Conservation (phyloP, 2,888 invertebrate genomes). For the Hirtodrosophila histrioides region DNA sequence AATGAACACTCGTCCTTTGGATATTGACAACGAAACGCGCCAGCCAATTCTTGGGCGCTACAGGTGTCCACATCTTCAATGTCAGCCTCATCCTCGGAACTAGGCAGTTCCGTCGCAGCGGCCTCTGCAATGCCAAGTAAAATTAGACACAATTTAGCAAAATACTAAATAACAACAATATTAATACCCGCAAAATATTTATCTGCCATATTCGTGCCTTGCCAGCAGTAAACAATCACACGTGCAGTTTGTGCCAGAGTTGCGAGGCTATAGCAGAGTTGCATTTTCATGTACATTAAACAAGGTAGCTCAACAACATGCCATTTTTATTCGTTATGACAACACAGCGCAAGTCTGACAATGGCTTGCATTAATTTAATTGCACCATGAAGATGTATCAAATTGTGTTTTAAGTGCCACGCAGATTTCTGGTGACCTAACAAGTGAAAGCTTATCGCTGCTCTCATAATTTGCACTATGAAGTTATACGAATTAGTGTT, state of each 20-base stretch:
- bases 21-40: conserved; percentile 75
- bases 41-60: conserved; percentile 66
- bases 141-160: too few relatives aligned
- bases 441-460: too few relatives aligned
- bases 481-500: too few relatives aligned
- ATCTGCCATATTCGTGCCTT: conserved; percentile 49
- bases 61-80: conserved; percentile 81
- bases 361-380: too few relatives aligned
- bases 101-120: conserved; percentile 27
- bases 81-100: conserved; percentile 72
- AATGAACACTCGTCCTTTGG: conserved; percentile 85
- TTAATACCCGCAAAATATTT: conserved; percentile 45
- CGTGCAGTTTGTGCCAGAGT: conserved; percentile 23
- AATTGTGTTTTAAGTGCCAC: too few relatives aligned
- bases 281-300: background rate
- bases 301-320: conserved; percentile 1
- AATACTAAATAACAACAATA: background rate
- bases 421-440: too few relatives aligned
- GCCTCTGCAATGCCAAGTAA: conserved; percentile 40
- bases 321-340: too few relatives aligned
- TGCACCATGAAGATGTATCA: too few relatives aligned
- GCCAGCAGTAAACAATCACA: conserved; percentile 10
- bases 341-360: background rate
- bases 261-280: conserved; percentile 8
- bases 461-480: too few relatives aligned